phyloP scores from a whole-genome alignment of 1,140 invertebrate genomes.

The Calycopis cecrops region DNA sequence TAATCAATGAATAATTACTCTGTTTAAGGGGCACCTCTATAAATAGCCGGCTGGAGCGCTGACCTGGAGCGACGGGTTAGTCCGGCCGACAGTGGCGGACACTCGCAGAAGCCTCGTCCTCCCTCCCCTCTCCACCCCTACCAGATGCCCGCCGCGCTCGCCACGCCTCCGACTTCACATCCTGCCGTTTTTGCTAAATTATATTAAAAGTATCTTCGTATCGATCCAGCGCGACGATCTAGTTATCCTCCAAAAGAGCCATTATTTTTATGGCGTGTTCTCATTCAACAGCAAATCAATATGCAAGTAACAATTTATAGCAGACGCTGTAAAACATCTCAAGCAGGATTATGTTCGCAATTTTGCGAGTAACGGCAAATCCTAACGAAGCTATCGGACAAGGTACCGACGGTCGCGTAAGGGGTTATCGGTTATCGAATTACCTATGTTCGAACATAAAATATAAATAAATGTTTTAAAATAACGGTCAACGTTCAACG shows the following conservation, averaged over 20 bases:
- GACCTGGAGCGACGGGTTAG: conserved; percentile 73
- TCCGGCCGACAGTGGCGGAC: conserved; percentile 66
- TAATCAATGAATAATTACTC: conserved; percentile 75
- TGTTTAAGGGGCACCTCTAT: conserved; percentile 73
- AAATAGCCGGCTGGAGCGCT: conserved; percentile 72
- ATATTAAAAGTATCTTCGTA: conserved; percentile 48
- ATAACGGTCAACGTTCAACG: not conserved
- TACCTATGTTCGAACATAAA: conserved; percentile 18
- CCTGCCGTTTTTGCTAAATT: conserved; percentile 61
- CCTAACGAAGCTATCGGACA: conserved; percentile 50
- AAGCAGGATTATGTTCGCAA: conserved; percentile 48
- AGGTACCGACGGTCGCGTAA: conserved; percentile 45
- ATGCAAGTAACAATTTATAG: not conserved
- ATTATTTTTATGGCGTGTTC: conserved; percentile 6
- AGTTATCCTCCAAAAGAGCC: conserved; percentile 1
- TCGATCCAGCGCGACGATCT: conserved; percentile 14
- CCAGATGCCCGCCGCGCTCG: conserved; percentile 27
- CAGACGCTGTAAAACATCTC: conserved; percentile 28
- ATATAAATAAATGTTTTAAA: not conserved
- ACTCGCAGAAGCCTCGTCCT: conserved; percentile 48
- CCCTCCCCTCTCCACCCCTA: conserved; percentile 30
- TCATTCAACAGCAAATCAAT: not conserved
- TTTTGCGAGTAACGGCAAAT: conserved; percentile 58
- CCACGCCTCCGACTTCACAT: conserved; percentile 58
- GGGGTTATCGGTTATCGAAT: conserved; percentile 60